Percentiles rank a stretch among this genome's conserved stretches.
These are phyloP conservation scores for Melanotaenia pygmaea DNA, from an alignment of 2,797 vertebrate species.

Conservation along the genomic window DNA sequence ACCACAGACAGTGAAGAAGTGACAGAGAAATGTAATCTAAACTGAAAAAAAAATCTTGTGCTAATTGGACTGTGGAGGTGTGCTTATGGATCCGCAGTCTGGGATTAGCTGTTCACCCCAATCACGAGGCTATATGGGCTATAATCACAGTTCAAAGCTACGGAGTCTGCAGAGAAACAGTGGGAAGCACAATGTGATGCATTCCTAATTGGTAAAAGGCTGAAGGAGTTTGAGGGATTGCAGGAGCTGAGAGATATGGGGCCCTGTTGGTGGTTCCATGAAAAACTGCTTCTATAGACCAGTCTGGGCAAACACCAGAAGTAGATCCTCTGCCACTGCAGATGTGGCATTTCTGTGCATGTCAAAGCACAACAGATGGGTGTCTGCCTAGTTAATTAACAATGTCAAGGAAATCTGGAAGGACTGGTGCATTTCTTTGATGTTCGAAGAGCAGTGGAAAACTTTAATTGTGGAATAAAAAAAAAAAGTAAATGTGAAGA, in stretches of 20 bases:
- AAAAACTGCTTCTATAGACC: constrained; percentile 26
- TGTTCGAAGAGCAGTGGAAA: too few relatives aligned
- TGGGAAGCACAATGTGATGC: constrained; percentile 37
- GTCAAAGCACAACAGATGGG: too few relatives aligned
- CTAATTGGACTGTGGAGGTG: constrained; percentile 43
- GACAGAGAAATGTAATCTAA: constrained; percentile 13
- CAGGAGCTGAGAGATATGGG: constrained; percentile 30
- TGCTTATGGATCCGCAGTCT: constrained; percentile 42
- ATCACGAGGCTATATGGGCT: constrained; percentile 49
- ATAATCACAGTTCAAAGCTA: constrained; percentile 48
- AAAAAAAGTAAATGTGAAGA: too few relatives aligned
- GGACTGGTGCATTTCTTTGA: too few relatives aligned
- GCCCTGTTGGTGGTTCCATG: constrained; percentile 28
- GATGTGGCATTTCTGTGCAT: too few relatives aligned
- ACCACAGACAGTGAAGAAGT: neutral
- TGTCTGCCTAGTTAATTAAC: too few relatives aligned
- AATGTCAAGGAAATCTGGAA: too few relatives aligned
- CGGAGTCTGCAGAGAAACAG: constrained; percentile 38
- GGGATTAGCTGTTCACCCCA: constrained; percentile 59
- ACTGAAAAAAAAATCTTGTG: constrained; percentile 13
- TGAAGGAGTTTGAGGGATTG: constrained; percentile 49
- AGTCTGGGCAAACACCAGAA: too few relatives aligned
- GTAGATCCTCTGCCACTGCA: too few relatives aligned
- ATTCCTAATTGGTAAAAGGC: constrained; percentile 63
- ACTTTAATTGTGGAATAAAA: too few relatives aligned